A percentile compares a stretch with the other conserved stretches of the same genome.
Conservation (phyloP, 2,113 vertebrate species). For the Uropsilus gracilis region DNA sequence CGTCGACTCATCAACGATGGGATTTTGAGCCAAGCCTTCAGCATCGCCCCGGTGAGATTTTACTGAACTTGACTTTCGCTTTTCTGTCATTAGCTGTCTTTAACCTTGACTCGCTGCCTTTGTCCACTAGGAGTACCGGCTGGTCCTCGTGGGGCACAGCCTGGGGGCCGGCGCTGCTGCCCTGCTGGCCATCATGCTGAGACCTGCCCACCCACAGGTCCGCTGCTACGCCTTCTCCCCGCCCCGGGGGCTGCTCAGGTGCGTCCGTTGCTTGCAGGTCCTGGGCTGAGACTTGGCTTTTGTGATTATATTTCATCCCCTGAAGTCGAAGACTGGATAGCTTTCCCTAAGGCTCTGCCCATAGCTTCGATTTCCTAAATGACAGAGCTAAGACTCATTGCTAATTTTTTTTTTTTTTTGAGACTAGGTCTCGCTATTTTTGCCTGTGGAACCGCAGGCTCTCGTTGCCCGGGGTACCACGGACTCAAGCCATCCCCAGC, state of each 20-base stretch:
- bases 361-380: background rate
- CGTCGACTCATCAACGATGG: constrained; percentile 93
- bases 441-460: no score
- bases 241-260: constrained; percentile 97
- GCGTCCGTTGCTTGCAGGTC: background rate
- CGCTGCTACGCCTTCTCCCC: constrained; percentile 96
- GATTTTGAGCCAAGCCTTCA: constrained; percentile 96
- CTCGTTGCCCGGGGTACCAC: no score
- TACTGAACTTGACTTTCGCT: background rate
- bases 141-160: constrained; percentile 97
- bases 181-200: constrained; percentile 91
- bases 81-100: rapidly evolving
- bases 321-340: background rate
- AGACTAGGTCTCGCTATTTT: no score
- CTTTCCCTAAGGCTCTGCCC: background rate
- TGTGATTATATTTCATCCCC: background rate
- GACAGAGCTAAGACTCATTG: background rate
- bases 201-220: constrained; percentile 88
- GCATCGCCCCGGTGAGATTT: constrained; percentile 92
- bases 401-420: no score
- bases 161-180: constrained; percentile 94
- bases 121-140: constrained; percentile 91
- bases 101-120: background rate
- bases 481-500: no score
- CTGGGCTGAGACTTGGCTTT: rapidly evolving